Base-by-base conservation (phyloP, 2,888 invertebrate species). In the Torymus auratus region DNA sequence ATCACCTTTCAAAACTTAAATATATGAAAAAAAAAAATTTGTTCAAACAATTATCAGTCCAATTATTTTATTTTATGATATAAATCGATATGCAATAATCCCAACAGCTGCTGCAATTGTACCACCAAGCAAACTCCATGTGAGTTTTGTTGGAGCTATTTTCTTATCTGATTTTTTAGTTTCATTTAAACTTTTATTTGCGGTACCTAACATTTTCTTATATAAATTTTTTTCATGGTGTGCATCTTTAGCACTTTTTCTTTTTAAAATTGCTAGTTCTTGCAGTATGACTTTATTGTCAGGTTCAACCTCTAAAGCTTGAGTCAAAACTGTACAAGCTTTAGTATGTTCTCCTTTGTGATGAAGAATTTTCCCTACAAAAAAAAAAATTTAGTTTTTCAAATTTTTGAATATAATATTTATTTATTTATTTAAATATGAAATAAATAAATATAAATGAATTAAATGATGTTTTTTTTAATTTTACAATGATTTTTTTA, bases 61-160 rank as follows among this genome's bases (percentile, higher is more conserved):
- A 61, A 60, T 13, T 50, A 52, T 68, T 67, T 56, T 17, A 62
- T 82, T 72, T 89, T 84, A 87, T 75, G 86, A 85, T 71, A 84
- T 94, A 91, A 95, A 94, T 88, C 94, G 94, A 91, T 96, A 96
- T 78, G 95, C 94, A 71, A 95, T 93, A 75, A 95, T 93, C 83
- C 96, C 95, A 77, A 94, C 94, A 80, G 95, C 94, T 85, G 96
- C 94, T 72, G 94, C 92, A 75, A 94, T 90, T 69, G 94, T 93
- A 70, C 94, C 93, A 79, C 96, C 92, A 83, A 96, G 91, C 15
- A 96, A 93, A 78, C 95, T 95, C 95, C 94, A 94, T 62, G 94
- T 89, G 62, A 93, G 87, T 88, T 93, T 92, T 92, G 86, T 86
- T n/a, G 84, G 78, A 17, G 68, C 92, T 61, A 83, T 86, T 62